Percentiles rank a stretch among this genome's conserved stretches.
Evolutionary conservation across 2,797 vertebrate genomes (phyloP).

Genomic region (Sebastes trivittatus): DNA sequence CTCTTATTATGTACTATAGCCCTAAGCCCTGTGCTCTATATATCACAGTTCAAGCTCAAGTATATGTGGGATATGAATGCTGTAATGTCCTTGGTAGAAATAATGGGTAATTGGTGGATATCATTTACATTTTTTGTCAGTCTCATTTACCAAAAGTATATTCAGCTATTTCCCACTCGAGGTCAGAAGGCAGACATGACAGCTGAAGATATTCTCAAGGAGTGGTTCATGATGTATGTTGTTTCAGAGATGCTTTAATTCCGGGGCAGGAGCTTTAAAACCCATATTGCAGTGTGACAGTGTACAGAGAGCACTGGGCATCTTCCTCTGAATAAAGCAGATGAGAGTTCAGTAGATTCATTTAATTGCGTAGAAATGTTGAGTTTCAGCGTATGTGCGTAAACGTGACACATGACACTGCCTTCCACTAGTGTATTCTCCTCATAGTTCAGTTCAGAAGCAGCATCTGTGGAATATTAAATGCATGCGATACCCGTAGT

Average conservation of each 20-base stretch:
- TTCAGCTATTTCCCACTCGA: conserved; percentile 7
- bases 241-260: conserved; percentile 22
- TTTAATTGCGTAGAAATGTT: conserved; percentile 29
- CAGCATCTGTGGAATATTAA: background rate
- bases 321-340: background rate
- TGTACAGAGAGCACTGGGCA: background rate
- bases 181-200: conserved; percentile 22
- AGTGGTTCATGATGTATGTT: conserved; percentile 8
- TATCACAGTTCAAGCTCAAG: conserved; percentile 2
- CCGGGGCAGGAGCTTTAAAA: conserved; percentile 4
- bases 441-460: background rate
- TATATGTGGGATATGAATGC: background rate
- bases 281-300: conserved; percentile 3
- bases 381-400: background rate
- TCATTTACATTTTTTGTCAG: conserved; percentile 41
- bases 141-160: conserved; percentile 5
- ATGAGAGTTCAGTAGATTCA: background rate
- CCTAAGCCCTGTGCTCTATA: conserved; percentile 1
- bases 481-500: background rate
- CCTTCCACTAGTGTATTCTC: background rate
- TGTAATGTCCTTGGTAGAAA: conserved; percentile 13
- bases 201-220: conserved; percentile 14
- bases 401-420: background rate
- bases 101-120: conserved; percentile 30
- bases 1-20: conserved; percentile 11